A percentile compares a stretch with the other conserved stretches of the same genome.
phyloP scores from a whole-genome alignment of 2,797 vertebrate genomes.

The Gallinago nigripennis region DNA sequence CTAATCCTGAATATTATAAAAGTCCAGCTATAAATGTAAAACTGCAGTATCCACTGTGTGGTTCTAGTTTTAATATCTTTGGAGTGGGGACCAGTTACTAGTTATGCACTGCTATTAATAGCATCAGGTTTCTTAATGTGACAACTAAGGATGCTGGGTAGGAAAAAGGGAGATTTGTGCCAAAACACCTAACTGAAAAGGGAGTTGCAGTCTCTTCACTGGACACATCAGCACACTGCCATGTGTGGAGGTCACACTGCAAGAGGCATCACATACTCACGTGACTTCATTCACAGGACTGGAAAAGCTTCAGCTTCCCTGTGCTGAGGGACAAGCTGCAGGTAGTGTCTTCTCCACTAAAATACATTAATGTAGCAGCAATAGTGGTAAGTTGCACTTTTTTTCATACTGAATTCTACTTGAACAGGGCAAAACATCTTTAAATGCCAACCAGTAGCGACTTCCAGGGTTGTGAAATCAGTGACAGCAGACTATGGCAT shows the following conservation, averaged over 20 bases:
- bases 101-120: background rate
- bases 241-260: background rate
- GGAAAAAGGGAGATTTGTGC: background rate
- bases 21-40: slow-evolving; percentile 81
- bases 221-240: background rate
- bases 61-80: slow-evolving; percentile 48
- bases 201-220: background rate
- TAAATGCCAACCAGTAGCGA: background rate
- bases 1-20: slow-evolving; percentile 80
- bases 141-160: background rate
- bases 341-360: background rate
- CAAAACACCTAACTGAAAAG: background rate
- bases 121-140: slow-evolving; percentile 1
- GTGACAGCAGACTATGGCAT: background rate
- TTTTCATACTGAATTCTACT: background rate
- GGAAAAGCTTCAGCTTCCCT: background rate
- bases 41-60: slow-evolving; percentile 55
- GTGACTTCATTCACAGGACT: background rate
- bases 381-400: background rate
- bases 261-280: background rate
- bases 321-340: background rate
- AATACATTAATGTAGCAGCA: background rate
- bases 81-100: background rate
- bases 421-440: background rate
- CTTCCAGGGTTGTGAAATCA: background rate